Evolutionary conservation across 2,888 invertebrate species (phyloP), one percentile per base, ranked within the genome.

Genomic region (Drosophila cracens): DNA sequence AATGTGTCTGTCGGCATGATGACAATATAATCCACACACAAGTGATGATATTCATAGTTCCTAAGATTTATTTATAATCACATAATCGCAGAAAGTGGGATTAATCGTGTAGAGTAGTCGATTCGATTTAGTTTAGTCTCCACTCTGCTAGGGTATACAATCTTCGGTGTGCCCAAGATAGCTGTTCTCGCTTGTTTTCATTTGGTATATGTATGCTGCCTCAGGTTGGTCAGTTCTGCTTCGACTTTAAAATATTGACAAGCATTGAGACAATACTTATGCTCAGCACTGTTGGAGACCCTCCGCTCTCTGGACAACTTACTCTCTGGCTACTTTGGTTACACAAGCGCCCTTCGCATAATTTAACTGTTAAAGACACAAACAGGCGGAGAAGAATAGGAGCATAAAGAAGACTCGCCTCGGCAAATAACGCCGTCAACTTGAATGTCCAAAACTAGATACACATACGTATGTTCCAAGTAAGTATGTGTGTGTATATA

Each of bases 301-400:
- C 25, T 46, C 21, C 10, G 33, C 21, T 29, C 40, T 25, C 29
- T 18, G 27, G 16, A n/a, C 63, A 34, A 54, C 27, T 27, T 4
- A 46, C 46, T 52, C n/a, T 21, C 2, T 29, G 38, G 61, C 68
- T 75, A 59, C 80, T 79, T 70, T 18, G 60, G 76, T 82, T 71
- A 67, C 82, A 62, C 62, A 59, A 69, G 67, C 46, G 49, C 11
- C 31, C 46, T 67, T 64, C 62, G 66, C 76, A 72, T 74, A 72
- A 69, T 76, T 72, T 59, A 60, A 46, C 51, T 21, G 58, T 54
- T 34, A 40, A 43, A 40, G 46, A 18, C 29, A 51, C 18, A 36
- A 36, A 36, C 36, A 8, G 36, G 7, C 7, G 27, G 38, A 36
- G 18, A 27, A 4, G 18, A 34, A 54, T 2, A 25, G 11, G 21